Conservation (phyloP, 2,113 vertebrate species). For the Brienomyrus brachyistius region DNA sequence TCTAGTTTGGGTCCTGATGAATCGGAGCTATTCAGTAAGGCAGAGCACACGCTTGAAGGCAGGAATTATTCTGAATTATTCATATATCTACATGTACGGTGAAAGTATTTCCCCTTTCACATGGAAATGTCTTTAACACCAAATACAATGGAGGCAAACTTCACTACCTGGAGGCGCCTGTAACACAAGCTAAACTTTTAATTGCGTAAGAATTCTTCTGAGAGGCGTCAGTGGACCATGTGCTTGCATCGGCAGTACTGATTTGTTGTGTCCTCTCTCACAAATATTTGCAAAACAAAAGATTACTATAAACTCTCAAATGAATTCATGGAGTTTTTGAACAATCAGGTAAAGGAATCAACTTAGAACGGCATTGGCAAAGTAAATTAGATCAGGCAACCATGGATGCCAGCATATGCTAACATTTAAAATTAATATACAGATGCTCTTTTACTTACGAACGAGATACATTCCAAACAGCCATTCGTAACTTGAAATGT, state of each 20-base stretch:
- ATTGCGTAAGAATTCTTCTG: not conserved
- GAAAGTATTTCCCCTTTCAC: slow-evolving; percentile 12
- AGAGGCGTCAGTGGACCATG: not conserved
- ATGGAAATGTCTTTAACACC: slow-evolving; percentile 15
- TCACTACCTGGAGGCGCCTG: not conserved
- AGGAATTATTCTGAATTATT: not conserved
- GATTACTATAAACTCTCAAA: not conserved
- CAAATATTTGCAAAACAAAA: not conserved
- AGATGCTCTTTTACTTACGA: too few relatives aligned
- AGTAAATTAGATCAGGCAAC: not conserved
- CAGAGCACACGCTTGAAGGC: not conserved
- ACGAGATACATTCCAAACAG: too few relatives aligned
- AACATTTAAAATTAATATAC: not conserved
- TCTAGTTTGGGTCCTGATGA: not conserved
- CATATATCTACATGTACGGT: not conserved
- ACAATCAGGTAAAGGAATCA: not conserved
- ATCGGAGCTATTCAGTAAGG: not conserved
- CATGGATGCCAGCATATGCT: not conserved
- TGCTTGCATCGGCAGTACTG: not conserved
- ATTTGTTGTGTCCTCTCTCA: not conserved
- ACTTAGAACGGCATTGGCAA: not conserved
- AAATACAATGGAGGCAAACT: not conserved
- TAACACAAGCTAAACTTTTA: not conserved
- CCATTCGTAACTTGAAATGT: too few relatives aligned
- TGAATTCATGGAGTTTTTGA: not conserved